phyloP scores from a whole-genome alignment of 2,113 vertebrate species.

The Pollachius pollachius region DNA sequence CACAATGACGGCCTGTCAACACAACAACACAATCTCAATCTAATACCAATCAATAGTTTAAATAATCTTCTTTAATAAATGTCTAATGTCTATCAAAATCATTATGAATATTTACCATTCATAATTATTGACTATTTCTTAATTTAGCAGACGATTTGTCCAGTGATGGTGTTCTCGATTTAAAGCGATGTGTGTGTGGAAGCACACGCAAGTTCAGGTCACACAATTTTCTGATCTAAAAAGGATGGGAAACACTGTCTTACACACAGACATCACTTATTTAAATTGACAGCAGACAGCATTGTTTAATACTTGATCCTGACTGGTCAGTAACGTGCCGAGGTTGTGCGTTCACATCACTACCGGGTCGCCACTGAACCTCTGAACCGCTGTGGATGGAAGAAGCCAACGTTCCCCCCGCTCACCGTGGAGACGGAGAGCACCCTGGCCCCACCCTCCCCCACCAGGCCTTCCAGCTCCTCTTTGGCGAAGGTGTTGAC shows the following conservation, averaged over 20 bases:
- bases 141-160: not conserved
- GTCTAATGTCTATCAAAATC: not conserved
- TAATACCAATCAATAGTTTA: not conserved
- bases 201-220: not conserved
- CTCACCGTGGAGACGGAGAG: constrained; percentile 55
- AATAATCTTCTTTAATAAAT: not conserved
- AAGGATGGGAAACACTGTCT: too few relatives aligned
- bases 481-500: constrained; percentile 60
- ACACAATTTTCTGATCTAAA: too few relatives aligned
- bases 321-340: too few relatives aligned
- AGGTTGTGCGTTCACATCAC: too few relatives aligned
- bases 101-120: not conserved
- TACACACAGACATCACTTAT: too few relatives aligned
- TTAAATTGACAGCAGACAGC: too few relatives aligned
- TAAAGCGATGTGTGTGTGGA: not conserved
- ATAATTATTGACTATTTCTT: too few relatives aligned
- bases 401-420: not conserved
- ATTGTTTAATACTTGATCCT: too few relatives aligned
- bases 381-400: too few relatives aligned
- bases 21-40: constrained; percentile 3
- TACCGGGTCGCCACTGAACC: too few relatives aligned
- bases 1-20: constrained; percentile 63
- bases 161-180: not conserved
- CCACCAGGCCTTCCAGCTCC: constrained; percentile 63
- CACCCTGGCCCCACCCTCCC: constrained; percentile 54